Percentiles rank a stretch among this genome's conserved stretches.
Evolutionary conservation across 2,113 vertebrate species (phyloP).

Genomic region (Desmodus rotundus): DNA sequence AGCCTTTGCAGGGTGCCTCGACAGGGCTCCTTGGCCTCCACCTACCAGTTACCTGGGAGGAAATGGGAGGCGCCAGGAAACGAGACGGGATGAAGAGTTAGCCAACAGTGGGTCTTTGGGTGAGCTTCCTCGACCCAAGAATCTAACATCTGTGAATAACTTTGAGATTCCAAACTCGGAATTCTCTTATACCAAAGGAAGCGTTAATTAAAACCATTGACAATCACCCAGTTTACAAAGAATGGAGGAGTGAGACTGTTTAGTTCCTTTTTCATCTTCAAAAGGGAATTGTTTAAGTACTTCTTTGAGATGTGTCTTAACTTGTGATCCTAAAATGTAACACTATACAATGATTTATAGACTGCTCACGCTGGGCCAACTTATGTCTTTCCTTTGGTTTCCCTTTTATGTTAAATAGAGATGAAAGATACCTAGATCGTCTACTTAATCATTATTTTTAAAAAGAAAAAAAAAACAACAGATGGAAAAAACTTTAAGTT

Average conservation of each 20-base stretch:
- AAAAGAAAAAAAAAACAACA: not conserved
- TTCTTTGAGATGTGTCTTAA: not conserved
- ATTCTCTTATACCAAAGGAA: not conserved
- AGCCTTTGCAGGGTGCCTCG: not conserved
- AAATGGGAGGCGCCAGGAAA: not conserved
- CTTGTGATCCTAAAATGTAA: conserved; percentile 26
- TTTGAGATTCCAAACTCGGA: not conserved
- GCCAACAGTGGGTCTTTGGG: not conserved
- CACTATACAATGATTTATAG: conserved; percentile 29
- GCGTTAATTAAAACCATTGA: not conserved
- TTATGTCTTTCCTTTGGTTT: conserved; percentile 32
- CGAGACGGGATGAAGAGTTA: not conserved
- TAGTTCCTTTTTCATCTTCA: conserved; percentile 35
- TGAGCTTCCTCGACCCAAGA: not conserved
- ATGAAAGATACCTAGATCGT: conserved; percentile 32
- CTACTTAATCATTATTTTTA: not conserved
- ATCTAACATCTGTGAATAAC: not conserved
- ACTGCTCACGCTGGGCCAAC: conserved; percentile 17
- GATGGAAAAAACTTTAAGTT: not conserved
- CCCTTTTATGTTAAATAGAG: conserved; percentile 52
- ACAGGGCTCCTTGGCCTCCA: not conserved
- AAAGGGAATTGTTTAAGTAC: conserved; percentile 25
- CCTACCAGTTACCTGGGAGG: not conserved
- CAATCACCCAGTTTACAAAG: not conserved
- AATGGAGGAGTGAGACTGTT: not conserved